Percentiles rank a stretch among this genome's conserved stretches.
Conservation (phyloP, 92 coral and sea anemone species). For the Porites rus region DNA sequence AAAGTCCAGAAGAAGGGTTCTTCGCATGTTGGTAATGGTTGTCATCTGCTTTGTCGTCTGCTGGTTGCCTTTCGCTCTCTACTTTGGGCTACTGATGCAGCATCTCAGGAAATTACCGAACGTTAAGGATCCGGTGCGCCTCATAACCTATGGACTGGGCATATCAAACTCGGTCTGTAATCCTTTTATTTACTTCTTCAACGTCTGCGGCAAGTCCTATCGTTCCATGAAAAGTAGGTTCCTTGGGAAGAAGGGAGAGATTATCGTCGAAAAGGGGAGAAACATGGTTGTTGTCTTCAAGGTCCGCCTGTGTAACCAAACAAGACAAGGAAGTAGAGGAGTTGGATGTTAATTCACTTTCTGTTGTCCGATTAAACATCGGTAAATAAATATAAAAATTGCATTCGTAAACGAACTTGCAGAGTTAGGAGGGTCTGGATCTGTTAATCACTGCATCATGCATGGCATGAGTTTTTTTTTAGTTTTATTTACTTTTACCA, state of each 20-base stretch:
- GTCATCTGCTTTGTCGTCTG: slow-evolving; percentile 60
- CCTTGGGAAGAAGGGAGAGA: not conserved
- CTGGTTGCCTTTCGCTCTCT: slow-evolving; percentile 71
- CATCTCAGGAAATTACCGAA: slow-evolving; percentile 61
- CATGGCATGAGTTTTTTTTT: no score
- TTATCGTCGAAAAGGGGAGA: not conserved
- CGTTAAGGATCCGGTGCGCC: slow-evolving; percentile 55
- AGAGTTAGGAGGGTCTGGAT: not conserved
- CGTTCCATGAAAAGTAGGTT: not conserved
- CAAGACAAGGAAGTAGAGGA: not conserved
- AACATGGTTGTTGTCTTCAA: not conserved
- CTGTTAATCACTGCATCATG: no score
- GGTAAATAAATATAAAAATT: no score
- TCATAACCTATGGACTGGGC: slow-evolving; percentile 68
- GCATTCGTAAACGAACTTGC: not conserved
- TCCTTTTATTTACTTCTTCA: slow-evolving; percentile 74
- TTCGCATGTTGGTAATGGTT: slow-evolving; percentile 55
- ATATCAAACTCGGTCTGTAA: slow-evolving; percentile 71
- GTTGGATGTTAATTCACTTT: not conserved
- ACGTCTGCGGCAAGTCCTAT: slow-evolving; percentile 18
- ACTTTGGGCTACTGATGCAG: slow-evolving; percentile 63
- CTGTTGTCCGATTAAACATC: not conserved
- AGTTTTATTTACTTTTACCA: no score
- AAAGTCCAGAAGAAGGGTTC: slow-evolving; percentile 56
- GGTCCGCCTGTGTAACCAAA: not conserved